Percentiles rank a stretch among this genome's conserved stretches.
These are phyloP conservation scores for Amorpha juglandis DNA, from an alignment of 2,888 invertebrate species.

Conservation along the genomic window DNA sequence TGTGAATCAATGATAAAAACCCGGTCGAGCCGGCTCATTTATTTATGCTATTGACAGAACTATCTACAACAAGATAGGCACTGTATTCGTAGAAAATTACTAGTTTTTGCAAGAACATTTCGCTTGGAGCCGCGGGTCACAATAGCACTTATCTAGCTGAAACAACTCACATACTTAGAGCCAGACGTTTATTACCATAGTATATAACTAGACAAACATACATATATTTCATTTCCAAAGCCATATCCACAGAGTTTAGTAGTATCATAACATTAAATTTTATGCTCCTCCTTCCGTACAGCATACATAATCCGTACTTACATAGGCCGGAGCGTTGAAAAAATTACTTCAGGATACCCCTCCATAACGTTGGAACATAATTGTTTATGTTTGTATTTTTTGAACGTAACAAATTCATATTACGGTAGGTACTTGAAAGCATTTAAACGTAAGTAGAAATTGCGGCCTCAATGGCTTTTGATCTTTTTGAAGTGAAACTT, in stretches of 20 bases:
- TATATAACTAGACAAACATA: background rate
- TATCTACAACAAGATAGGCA: too few relatives aligned
- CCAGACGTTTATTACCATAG: background rate
- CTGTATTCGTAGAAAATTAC: too few relatives aligned
- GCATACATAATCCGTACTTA: slow-evolving; percentile 5
- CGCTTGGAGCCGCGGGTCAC: too few relatives aligned
- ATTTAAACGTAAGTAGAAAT: too few relatives aligned
- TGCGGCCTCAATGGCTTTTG: too few relatives aligned
- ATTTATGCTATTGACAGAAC: too few relatives aligned
- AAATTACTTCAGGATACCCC: background rate
- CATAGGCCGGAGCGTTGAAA: background rate
- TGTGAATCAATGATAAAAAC: too few relatives aligned
- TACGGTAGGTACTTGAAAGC: background rate
- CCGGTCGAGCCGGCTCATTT: too few relatives aligned
- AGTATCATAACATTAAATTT: slow-evolving; percentile 14
- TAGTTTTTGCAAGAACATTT: too few relatives aligned
- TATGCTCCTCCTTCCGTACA: background rate
- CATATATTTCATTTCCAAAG: background rate
- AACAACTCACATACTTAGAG: too few relatives aligned
- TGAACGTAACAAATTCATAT: background rate
- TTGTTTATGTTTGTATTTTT: slow-evolving; percentile 5
- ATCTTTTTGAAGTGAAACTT: too few relatives aligned
- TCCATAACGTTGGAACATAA: background rate
- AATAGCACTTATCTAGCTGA: too few relatives aligned
- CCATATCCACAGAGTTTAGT: background rate